A percentile compares a stretch with the other conserved stretches of the same genome.
Conservation (phyloP, 2,113 vertebrate genomes). For the Gymnobelideus leadbeateri region DNA sequence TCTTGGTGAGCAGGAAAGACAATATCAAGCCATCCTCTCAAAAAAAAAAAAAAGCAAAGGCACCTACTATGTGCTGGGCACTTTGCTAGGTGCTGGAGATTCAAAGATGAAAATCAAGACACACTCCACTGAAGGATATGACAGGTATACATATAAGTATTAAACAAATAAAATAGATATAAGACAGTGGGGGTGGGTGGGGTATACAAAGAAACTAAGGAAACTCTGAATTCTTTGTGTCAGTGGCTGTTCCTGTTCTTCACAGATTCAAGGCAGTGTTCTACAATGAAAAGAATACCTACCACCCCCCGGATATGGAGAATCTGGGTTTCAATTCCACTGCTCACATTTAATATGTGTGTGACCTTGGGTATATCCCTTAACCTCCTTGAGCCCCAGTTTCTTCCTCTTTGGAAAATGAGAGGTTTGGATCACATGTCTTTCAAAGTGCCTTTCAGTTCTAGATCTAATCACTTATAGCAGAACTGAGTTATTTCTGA, state of each 20-base stretch:
- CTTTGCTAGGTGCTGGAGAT: background rate
- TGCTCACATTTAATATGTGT: background rate
- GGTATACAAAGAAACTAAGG: background rate
- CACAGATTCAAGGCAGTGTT: background rate
- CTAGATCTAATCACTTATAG: background rate
- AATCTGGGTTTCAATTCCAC: background rate
- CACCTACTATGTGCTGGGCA: background rate
- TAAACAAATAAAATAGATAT: background rate
- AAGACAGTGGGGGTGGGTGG: background rate
- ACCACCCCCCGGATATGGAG: background rate
- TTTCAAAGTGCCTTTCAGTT: background rate
- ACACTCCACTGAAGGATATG: background rate
- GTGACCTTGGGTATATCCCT: background rate
- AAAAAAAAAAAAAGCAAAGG: background rate
- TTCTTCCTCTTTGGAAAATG: background rate
- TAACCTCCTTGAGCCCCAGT: background rate
- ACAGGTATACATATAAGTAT: background rate
- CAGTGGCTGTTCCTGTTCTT: background rate
- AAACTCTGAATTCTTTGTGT: background rate
- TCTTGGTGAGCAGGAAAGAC: background rate
- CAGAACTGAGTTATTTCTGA: background rate
- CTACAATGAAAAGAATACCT: background rate
- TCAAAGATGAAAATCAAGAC: background rate
- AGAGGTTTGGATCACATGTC: background rate
- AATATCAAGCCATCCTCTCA: background rate